Evolutionary conservation across 64 coral and sea anemone genomes (phyloP), one percentile per base, ranked within the genome.

Genomic region (Trachythela sp.): DNA sequence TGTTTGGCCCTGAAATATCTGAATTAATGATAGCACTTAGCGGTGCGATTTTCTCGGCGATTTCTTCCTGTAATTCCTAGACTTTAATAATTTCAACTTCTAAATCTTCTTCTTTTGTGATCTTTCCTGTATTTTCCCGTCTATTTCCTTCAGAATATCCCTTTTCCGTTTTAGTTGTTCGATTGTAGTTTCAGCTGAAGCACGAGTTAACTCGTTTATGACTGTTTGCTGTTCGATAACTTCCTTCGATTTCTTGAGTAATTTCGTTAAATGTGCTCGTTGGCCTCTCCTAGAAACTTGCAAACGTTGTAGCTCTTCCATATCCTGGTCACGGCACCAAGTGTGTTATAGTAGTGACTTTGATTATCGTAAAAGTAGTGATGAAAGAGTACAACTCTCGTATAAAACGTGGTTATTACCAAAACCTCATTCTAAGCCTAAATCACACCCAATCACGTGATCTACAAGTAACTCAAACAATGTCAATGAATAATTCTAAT

Each of bases 291-390:
- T n/a, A n/a, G n/a, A n/a, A n/a, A n/a, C 64, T 70, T 9, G 64
- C 30, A 70, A 32, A 26, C 30, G 18, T 32, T 70, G 64, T 9
- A 70, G 64, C 64, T 70, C 64, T 22, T 70, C 64, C 64, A n/a
- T n/a, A 70, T 70, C 64, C 64, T 70, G 64, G 64, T 70, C 64
- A 70, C 64, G 64, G 64, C 48, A 49, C 48, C 48, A 49, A n/a
- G n/a, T n/a, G n/a, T n/a, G n/a, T n/a, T n/a, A n/a, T n/a, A n/a
- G n/a, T n/a, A n/a, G n/a, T n/a, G n/a, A n/a, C n/a, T n/a, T n/a
- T n/a, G n/a, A n/a, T n/a, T n/a, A n/a, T n/a, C n/a, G n/a, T n/a
- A n/a, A n/a, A n/a, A n/a, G n/a, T n/a, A n/a, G n/a, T n/a, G n/a
- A n/a, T n/a, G n/a, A n/a, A n/a, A n/a, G n/a, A n/a, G n/a, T n/a